Percentiles rank a stretch among this genome's conserved stretches.
These are phyloP conservation scores for Pachycephus smyrnensis DNA, from an alignment of 2,888 invertebrate species.

Conservation along the genomic window DNA sequence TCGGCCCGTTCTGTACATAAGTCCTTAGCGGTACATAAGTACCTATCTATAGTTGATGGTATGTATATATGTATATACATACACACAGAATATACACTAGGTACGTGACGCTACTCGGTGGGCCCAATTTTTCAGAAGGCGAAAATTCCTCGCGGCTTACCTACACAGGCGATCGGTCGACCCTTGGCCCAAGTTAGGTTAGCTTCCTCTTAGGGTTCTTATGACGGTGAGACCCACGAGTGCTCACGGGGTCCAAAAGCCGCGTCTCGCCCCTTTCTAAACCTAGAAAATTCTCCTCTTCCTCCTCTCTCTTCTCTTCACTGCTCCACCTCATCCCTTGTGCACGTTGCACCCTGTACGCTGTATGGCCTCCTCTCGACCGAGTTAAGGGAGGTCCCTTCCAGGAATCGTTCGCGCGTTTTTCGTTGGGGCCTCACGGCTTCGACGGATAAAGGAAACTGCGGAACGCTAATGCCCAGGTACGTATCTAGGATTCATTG, in stretches of 20 bases:
- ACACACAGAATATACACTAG: not conserved
- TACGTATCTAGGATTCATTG: not conserved
- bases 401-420: slow-evolving; percentile 58
- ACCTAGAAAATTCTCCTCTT: slow-evolving; percentile 9
- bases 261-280: not conserved
- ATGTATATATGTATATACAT: not conserved
- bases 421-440: slow-evolving; percentile 47
- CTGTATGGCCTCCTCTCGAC: slow-evolving; percentile 9
- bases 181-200: not conserved
- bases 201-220: not conserved
- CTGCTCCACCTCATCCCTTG: slow-evolving; percentile 10
- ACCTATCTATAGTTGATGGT: slow-evolving; percentile 9
- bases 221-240: not conserved
- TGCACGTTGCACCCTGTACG: not conserved
- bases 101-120: slow-evolving; percentile 1
- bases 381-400: slow-evolving; percentile 50
- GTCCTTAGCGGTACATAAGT: not conserved
- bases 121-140: slow-evolving; percentile 18
- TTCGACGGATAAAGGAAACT: slow-evolving; percentile 43
- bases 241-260: not conserved
- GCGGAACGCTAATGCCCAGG: slow-evolving; percentile 14
- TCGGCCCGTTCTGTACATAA: not conserved
- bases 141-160: slow-evolving; percentile 23
- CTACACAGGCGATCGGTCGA: not conserved
- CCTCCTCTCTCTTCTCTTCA: slow-evolving; percentile 15